Conservation (phyloP, 2,113 vertebrate genomes). For the Rhodinocichla rosea region DNA sequence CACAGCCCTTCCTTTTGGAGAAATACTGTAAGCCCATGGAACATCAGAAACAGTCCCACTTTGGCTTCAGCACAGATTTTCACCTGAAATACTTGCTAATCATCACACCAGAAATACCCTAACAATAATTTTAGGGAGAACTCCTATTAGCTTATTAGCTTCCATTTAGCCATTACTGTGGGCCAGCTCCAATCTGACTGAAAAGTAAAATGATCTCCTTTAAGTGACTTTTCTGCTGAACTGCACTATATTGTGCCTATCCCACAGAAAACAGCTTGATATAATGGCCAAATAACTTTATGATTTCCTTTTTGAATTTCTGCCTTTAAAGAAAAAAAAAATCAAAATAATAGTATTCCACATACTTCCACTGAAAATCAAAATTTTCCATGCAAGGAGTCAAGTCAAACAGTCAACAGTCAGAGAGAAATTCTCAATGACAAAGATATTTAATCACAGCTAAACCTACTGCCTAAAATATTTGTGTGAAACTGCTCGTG, state of each 20-base stretch:
- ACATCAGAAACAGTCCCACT: background rate
- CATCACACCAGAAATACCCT: background rate
- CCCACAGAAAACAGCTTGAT: background rate
- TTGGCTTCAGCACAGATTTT: background rate
- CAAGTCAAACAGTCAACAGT: background rate
- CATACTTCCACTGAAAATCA: background rate
- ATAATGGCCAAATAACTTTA: background rate
- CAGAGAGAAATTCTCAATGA: background rate
- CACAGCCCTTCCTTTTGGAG: background rate
- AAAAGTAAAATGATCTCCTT: background rate
- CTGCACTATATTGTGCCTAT: background rate
- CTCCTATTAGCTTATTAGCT: background rate
- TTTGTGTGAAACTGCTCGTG: background rate
- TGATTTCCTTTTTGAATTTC: background rate
- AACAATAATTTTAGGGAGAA: background rate
- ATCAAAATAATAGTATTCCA: background rate
- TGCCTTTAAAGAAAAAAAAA: background rate
- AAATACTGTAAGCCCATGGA: background rate
- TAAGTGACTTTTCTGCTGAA: background rate
- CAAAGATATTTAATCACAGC: background rate
- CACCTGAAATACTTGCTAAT: background rate
- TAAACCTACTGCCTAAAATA: background rate
- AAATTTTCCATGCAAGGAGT: background rate
- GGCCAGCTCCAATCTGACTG: background rate
- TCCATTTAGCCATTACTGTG: background rate